phyloP scores from a whole-genome alignment of 2,113 vertebrate genomes.

The Semnornis frantzii region DNA sequence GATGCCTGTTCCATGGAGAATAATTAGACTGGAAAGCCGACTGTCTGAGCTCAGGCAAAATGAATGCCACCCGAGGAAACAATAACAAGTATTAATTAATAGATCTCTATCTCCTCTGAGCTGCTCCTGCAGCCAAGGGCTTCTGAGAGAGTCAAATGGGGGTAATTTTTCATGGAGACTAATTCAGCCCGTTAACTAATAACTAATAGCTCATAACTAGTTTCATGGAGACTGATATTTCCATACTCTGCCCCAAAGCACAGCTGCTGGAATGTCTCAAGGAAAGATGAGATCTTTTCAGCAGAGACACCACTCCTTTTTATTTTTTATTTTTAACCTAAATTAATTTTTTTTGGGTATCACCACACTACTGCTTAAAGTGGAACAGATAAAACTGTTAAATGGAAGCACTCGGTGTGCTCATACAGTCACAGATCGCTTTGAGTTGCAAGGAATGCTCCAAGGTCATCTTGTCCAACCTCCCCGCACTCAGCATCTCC shows the following conservation, averaged over 20 bases:
- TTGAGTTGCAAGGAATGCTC: no score
- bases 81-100: not conserved
- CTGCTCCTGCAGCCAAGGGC: not conserved
- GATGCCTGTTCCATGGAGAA: accelerated
- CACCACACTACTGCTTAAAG: accelerated
- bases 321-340: not conserved
- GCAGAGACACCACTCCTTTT: accelerated
- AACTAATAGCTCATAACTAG: not conserved
- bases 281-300: not conserved
- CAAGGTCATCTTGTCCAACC: no score
- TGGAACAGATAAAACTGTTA: accelerated
- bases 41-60: not conserved
- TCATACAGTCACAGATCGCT: no score
- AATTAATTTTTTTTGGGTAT: not conserved
- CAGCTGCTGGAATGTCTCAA: accelerated
- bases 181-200: not conserved
- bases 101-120: not conserved
- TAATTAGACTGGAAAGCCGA: not conserved
- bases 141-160: not conserved
- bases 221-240: not conserved
- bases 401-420: accelerated
- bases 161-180: not conserved
- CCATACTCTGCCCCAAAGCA: not conserved
- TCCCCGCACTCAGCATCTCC: no score
- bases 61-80: not conserved